Evolutionary conservation across 2,888 invertebrate species (phyloP).

Genomic region (Nephrotoma flavescens): DNA sequence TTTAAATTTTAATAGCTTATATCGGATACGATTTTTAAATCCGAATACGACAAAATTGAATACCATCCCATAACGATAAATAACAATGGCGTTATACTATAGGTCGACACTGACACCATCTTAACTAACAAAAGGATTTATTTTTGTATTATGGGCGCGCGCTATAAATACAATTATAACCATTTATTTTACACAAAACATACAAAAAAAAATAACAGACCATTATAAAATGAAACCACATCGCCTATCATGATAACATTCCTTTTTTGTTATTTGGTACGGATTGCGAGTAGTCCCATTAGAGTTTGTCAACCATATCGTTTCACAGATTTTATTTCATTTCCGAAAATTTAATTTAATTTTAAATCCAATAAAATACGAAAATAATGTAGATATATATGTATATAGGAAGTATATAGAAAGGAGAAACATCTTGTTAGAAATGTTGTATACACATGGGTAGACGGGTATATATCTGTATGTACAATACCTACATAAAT

Average conservation of each 20-base stretch:
- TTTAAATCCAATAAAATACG: background rate
- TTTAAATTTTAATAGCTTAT: no score
- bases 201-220: background rate
- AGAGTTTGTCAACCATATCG: background rate
- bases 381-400: background rate
- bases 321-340: background rate
- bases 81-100: no score
- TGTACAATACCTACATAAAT: background rate
- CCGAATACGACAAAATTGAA: no score
- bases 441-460: background rate
- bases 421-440: background rate
- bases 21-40: no score
- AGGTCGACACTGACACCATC: no score
- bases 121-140: no score
- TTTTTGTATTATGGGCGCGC: no score
- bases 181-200: background rate
- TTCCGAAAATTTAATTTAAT: background rate
- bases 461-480: background rate
- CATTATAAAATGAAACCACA: background rate
- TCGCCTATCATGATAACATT: background rate
- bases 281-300: background rate
- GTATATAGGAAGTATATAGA: background rate
- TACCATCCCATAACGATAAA: no score
- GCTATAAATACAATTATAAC: no score
- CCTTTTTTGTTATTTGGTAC: background rate